A percentile compares a stretch with the other conserved stretches of the same genome.
These are phyloP conservation scores for Zaprionus bogoriensis DNA, from an alignment of 2,888 invertebrate genomes.

Conservation along the genomic window DNA sequence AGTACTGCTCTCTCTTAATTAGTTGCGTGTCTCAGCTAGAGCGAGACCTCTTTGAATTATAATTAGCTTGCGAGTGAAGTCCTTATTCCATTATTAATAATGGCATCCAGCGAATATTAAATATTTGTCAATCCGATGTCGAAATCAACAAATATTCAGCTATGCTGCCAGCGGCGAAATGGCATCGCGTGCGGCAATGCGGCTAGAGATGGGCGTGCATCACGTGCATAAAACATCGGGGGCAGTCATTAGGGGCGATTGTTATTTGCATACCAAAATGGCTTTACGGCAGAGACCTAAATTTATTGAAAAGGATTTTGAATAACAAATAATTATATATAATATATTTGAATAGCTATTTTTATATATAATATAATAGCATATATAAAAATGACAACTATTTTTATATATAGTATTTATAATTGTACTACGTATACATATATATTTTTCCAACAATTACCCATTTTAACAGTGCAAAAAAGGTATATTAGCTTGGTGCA, in stretches of 20 bases:
- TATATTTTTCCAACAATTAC: no score
- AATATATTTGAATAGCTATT: no score
- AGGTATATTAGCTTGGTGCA: no score
- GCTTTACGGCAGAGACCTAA: no score
- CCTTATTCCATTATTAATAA: background rate
- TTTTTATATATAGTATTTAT: no score
- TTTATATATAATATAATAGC: no score
- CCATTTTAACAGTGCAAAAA: no score
- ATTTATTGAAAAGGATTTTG: no score
- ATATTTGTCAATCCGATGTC: conserved; percentile 17
- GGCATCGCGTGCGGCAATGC: conserved; percentile 37
- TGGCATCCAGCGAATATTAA: conserved; percentile 17
- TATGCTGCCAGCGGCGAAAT: conserved; percentile 33
- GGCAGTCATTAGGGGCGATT: background rate
- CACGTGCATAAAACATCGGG: background rate
- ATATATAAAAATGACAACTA: no score
- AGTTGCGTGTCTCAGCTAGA: conserved; percentile 1
- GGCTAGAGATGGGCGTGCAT: background rate
- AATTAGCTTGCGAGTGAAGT: conserved; percentile 12
- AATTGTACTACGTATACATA: no score
- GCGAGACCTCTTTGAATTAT: background rate
- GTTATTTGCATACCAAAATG: background rate
- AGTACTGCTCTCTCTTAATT: conserved; percentile 2
- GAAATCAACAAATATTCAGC: conserved; percentile 29
- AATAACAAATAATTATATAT: no score